Base-by-base conservation (phyloP, 2,888 invertebrate species). In the Cephonodes hylas region DNA sequence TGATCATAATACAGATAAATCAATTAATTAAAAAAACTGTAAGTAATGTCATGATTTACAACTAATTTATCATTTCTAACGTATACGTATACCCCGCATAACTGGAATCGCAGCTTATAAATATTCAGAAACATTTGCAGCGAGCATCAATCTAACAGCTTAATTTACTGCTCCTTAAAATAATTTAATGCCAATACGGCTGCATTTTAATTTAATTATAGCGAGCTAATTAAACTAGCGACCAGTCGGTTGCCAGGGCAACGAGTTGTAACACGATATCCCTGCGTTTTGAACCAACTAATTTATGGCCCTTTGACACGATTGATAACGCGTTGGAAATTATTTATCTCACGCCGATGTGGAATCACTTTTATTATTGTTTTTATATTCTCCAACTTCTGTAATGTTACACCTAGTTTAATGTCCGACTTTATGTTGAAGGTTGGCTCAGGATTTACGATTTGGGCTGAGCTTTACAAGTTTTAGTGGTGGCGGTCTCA, bases 291-390 rank as follows among this genome's bases (percentile, higher is more conserved):
- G 81, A 84, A 78, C 76, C 79, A 70, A 76, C 75, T 83, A 88
- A 91, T 89, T 91, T 91, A 91, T 84, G 79, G 79, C 77, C 71
- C 75, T 78, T 77, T 78, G 77, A 80, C 76, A 76, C 85, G 89
- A 91, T 91, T 90, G 89, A 91, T 90, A 87, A 85, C 82, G 78
- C 76, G 74, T 72, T 76, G 74, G 71, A 85, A 79, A 84, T 86
- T 84, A 86, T 88, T 88, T 87, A 88, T 88, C 79, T 81, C 76
- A 79, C 70, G 74, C 72, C 71, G 69, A 73, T 73, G 66, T 65
- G 72, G 72, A 76, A 79, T 77, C 73, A 74, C 73, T 80, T 85
- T 83, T 83, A 84, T 84, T 72, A 76, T 78, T 74, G 72, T 74
- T 80, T 83, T 80, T 82, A 76, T 78, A 71, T 56, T 69, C 65